A percentile compares a stretch with the other conserved stretches of the same genome.
These are phyloP conservation scores for Trichogramma evanescens DNA, from an alignment of 2,888 invertebrate species.

Conservation along the genomic window DNA sequence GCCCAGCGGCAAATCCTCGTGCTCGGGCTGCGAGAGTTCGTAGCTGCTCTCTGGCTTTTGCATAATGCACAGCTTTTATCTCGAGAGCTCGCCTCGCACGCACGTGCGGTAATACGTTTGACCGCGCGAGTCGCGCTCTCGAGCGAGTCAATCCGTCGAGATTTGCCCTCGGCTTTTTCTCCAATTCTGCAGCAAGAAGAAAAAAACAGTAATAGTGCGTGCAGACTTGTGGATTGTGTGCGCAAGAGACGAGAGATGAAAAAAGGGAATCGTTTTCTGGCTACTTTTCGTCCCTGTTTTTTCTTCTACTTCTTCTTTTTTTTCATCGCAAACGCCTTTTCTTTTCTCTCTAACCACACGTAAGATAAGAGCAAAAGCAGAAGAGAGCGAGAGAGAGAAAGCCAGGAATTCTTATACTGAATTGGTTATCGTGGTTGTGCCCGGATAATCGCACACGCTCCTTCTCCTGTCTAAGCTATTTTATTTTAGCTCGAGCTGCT, in stretches of 20 bases:
- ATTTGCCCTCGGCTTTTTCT: constrained; percentile 4
- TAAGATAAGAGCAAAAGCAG: background rate
- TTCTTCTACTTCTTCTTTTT: no score
- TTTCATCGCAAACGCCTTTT: no score
- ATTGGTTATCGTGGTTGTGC: constrained; percentile 16
- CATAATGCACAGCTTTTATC: background rate
- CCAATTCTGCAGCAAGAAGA: background rate
- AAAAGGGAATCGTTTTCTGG: constrained; percentile 15
- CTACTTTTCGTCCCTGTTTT: no score
- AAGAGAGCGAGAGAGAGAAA: constrained; percentile 1
- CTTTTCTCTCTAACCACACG: no score
- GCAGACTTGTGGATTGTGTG: background rate
- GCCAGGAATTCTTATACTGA: constrained; percentile 10
- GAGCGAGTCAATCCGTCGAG: constrained; percentile 6
- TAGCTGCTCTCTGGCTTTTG: no score
- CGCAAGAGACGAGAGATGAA: background rate
- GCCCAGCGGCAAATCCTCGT: no score
- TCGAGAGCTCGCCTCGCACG: background rate
- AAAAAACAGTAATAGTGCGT: background rate
- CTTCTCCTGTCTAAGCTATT: constrained; percentile 1
- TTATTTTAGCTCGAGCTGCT: constrained; percentile 3
- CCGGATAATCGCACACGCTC: constrained; percentile 9
- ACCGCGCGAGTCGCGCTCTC: constrained; percentile 2
- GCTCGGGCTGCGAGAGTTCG: no score
- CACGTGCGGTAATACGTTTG: constrained; percentile 3